These are phyloP conservation scores for Nibea coibor DNA, from an alignment of 2,113 vertebrate genomes.

Conservation along the genomic window DNA sequence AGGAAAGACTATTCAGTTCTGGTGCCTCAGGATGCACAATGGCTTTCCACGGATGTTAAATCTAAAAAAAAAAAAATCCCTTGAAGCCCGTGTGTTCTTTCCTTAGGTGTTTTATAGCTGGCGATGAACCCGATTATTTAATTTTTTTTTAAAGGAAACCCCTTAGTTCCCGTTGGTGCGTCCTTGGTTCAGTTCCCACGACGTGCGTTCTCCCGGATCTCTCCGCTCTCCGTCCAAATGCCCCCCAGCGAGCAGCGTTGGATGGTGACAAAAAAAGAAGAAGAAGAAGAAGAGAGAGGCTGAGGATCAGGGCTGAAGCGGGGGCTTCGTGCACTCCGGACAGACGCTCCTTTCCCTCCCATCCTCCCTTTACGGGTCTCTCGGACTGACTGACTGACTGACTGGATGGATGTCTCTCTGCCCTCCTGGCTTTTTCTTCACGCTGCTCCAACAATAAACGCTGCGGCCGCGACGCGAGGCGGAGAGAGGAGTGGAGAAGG, in stretches of 20 bases:
- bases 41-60: constrained; percentile 64
- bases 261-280: constrained; percentile 45
- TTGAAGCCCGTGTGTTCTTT: constrained; percentile 37
- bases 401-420: constrained; percentile 78
- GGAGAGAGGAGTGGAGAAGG: constrained; percentile 91
- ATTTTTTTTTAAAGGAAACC: constrained; percentile 25
- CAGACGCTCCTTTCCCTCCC: constrained; percentile 59
- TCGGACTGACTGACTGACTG: constrained; percentile 73
- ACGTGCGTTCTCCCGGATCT: constrained; percentile 64
- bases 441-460: constrained; percentile 90
- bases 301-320: constrained; percentile 38
- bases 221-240: constrained; percentile 63
- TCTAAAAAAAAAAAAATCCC: constrained; percentile 32
- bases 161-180: constrained; percentile 73
- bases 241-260: constrained; percentile 64
- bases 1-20: constrained; percentile 64
- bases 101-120: constrained; percentile 37
- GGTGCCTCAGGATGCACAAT: constrained; percentile 64
- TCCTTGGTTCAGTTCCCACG: constrained; percentile 77
- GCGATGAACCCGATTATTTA: constrained; percentile 23
- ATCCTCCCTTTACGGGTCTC: constrained; percentile 59
- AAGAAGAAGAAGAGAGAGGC: constrained; percentile 15
- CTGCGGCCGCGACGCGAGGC: constrained; percentile 88
- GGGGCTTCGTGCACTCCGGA: constrained; percentile 65
- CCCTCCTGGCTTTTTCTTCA: constrained; percentile 87